Conservation (phyloP, 2,113 vertebrate genomes). For the Semicossyphus pulcher region DNA sequence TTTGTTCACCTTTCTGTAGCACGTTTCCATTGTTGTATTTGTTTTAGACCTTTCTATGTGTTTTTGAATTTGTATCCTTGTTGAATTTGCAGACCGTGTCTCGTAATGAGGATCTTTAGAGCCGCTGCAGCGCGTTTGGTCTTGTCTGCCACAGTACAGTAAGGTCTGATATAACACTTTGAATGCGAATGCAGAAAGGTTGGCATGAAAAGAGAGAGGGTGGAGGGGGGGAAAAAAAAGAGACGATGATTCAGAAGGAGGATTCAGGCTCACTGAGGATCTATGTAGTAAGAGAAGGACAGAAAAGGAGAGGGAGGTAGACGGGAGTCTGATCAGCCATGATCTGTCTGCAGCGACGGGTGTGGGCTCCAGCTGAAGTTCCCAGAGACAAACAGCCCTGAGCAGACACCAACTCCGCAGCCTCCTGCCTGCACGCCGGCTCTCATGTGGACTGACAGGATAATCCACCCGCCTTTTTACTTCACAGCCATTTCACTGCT, state of each 20-base stretch:
- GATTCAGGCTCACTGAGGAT: neutral
- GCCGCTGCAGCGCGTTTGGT: too few relatives aligned
- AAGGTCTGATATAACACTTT: neutral
- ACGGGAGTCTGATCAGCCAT: neutral
- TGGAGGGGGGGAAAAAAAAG: too few relatives aligned
- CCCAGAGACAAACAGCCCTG: constrained; percentile 9
- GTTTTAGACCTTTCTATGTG: too few relatives aligned
- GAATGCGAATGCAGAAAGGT: neutral
- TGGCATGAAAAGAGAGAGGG: neutral
- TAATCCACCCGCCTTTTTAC: constrained; percentile 10
- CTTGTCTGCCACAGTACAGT: neutral
- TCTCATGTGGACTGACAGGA: constrained; percentile 22
- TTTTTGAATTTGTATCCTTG: neutral
- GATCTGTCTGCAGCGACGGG: constrained; percentile 4
- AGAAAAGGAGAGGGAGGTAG: neutral
- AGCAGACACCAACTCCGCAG: constrained; percentile 6
- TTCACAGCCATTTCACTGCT: constrained; percentile 1
- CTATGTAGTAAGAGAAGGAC: neutral
- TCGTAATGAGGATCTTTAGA: too few relatives aligned
- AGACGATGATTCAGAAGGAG: neutral
- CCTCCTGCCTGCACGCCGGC: constrained; percentile 1
- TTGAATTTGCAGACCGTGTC: neutral
- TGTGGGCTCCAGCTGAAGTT: constrained; percentile 4
- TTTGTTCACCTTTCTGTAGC: too few relatives aligned
- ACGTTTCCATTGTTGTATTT: too few relatives aligned